These are phyloP conservation scores for Platerodrilus igneus DNA, from an alignment of 2,888 invertebrate genomes.

Conservation along the genomic window DNA sequence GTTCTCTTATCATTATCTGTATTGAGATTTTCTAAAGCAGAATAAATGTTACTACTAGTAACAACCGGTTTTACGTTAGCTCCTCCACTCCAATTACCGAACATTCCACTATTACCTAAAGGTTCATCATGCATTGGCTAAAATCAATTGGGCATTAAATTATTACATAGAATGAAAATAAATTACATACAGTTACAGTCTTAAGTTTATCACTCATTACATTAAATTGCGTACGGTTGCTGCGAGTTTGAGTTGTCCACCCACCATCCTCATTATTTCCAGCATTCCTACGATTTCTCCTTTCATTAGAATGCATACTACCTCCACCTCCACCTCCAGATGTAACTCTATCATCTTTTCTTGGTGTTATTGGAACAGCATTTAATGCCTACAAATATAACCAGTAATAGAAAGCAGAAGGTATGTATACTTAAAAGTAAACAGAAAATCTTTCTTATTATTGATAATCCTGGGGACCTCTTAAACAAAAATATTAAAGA, in stretches of 20 bases:
- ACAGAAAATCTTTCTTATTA: too few relatives aligned
- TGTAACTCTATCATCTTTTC: slow-evolving; percentile 58
- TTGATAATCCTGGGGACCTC: too few relatives aligned
- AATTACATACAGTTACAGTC: slow-evolving; percentile 46
- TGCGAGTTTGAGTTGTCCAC: slow-evolving; percentile 37
- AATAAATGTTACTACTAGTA: slow-evolving; percentile 49
- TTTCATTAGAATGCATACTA: slow-evolving; percentile 30
- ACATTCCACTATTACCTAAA: slow-evolving; percentile 47
- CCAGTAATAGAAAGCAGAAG: too few relatives aligned
- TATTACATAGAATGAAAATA: slow-evolving; percentile 1
- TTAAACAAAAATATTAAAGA: too few relatives aligned
- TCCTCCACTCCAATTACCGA: slow-evolving; percentile 44
- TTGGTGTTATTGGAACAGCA: slow-evolving; percentile 48
- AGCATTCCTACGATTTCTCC: slow-evolving; percentile 38
- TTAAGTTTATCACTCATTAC: slow-evolving; percentile 52
- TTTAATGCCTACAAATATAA: slow-evolving; percentile 35
- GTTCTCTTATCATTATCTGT: slow-evolving; percentile 41
- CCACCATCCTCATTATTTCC: slow-evolving; percentile 44
- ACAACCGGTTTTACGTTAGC: slow-evolving; percentile 39
- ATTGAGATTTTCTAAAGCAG: slow-evolving; percentile 46
- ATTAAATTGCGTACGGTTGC: slow-evolving; percentile 38
- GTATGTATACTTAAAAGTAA: too few relatives aligned
- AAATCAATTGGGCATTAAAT: slow-evolving; percentile 3
- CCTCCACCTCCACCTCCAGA: slow-evolving; percentile 42
- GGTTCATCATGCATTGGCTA: slow-evolving; percentile 48